These are phyloP conservation scores for Phlogophora meticulosa DNA, from an alignment of 2,888 invertebrate species.

Conservation along the genomic window DNA sequence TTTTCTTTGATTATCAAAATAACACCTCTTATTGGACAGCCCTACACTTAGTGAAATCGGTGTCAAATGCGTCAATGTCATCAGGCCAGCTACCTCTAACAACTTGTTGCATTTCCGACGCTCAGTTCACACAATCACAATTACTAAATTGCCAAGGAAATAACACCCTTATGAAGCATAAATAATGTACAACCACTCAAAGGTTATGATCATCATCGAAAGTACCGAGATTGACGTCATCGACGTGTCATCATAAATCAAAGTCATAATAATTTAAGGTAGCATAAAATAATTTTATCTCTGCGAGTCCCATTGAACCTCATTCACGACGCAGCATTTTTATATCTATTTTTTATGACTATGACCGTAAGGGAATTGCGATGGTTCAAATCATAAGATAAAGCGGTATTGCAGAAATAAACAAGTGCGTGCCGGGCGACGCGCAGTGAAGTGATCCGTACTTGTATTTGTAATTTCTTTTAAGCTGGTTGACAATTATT, in stretches of 20 bases:
- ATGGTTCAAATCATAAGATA: conserved; percentile 20
- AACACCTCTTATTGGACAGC: too few species aligned
- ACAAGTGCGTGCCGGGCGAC: too few species aligned
- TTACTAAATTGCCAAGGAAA: not conserved
- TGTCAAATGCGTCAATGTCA: not conserved
- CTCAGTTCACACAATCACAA: not conserved
- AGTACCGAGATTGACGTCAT: conserved; percentile 46
- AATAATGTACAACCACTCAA: conserved; percentile 31
- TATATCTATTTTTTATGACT: conserved; percentile 77
- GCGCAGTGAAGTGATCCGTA: too few species aligned
- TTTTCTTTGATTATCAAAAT: too few species aligned
- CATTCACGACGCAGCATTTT: conserved; percentile 70
- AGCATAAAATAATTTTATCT: conserved; percentile 72
- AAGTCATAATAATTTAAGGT: conserved; percentile 64
- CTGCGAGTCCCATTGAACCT: conserved; percentile 65
- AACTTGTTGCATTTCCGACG: not conserved
- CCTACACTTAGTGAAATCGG: not conserved
- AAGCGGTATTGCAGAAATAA: conserved; percentile 11
- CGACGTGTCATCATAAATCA: conserved; percentile 64
- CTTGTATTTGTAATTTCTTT: too few species aligned
- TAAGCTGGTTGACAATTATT: too few species aligned
- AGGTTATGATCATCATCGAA: conserved; percentile 36
- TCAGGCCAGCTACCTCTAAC: not conserved
- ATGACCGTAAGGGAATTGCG: conserved; percentile 60
- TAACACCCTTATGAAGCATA: not conserved